Evolutionary conservation across 2,888 invertebrate genomes (phyloP), one percentile per base, ranked within the genome.

Genomic region (Carpatolechia fugitivella): DNA sequence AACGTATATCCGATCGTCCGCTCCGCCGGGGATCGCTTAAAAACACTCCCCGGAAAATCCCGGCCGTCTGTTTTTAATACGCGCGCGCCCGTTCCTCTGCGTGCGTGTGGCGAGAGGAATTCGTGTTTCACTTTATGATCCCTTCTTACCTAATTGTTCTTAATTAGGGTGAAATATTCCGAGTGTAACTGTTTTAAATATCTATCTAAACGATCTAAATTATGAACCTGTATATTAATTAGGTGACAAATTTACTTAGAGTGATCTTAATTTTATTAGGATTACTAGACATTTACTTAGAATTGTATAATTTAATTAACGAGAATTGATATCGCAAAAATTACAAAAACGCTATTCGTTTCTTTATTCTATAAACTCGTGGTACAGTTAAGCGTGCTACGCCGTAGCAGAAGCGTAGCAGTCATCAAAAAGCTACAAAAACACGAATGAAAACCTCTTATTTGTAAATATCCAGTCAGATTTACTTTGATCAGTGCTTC

Each of bases 41-140:
- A 85, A 87, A 85, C 83, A 82, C 82, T 78, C 77, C 62, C 75
- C 73, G 81, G 78, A 79, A 84, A 84, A 82, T 80, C 74, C 74
- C 64, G 64, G 66, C 65, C 65, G 69, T 70, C 70, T 69, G 72
- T 70, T 78, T 78, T 74, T 68, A 75, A 74, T 72, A 70, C 68
- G 62, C 60, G 63, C 14, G 24, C 38, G 18, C 36, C 11, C 24
- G n/a, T 36, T 30, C 14, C 18, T 4, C 14, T 6, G 38, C 51
- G 51, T 51, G 51, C 49, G 35, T 44, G 44, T 47, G 36, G 35
- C 20, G 29, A 44, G 20, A 52, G 35, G 52, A 44, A 35, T 52
- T 52, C 16, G 20, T 31, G 33, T 46, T 44, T 33, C 31, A 52
- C 31, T 33, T 52, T 52, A 52, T 49, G 20, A 35, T 49, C n/a